Conservation (phyloP, 2,113 vertebrate species). For the Todiramphus saurophagus region DNA sequence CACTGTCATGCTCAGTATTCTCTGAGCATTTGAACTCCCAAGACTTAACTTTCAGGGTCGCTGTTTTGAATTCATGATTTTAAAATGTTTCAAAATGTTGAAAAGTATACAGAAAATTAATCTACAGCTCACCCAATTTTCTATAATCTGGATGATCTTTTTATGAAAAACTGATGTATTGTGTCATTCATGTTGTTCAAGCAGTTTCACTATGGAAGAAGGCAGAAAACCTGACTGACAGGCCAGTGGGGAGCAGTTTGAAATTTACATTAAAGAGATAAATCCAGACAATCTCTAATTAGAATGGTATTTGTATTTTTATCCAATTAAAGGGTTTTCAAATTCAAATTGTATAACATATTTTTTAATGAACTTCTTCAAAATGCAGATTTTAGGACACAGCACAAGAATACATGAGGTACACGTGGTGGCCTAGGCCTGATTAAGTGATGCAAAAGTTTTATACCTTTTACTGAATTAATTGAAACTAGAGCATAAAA, state of each 20-base stretch:
- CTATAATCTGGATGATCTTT: not conserved
- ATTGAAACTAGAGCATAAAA: not conserved
- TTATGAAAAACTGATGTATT: not conserved
- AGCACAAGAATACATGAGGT: not conserved
- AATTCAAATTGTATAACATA: not conserved
- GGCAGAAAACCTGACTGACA: not conserved
- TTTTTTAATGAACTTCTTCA: not conserved
- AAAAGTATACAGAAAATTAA: not conserved
- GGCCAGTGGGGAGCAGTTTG: not conserved
- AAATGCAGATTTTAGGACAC: not conserved
- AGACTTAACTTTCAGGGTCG: not conserved
- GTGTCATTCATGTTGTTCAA: not conserved
- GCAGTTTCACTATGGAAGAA: not conserved
- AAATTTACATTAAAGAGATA: not conserved
- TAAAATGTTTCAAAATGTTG: not conserved
- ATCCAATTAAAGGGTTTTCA: not conserved
- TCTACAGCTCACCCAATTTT: not conserved
- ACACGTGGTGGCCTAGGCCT: not conserved
- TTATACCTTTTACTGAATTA: not conserved
- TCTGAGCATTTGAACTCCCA: not conserved
- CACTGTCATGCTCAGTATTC: not conserved
- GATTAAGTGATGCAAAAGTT: not conserved
- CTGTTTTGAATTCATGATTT: not conserved
- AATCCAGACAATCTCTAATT: not conserved
- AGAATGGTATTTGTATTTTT: not conserved